Base-by-base conservation (phyloP, 2,888 invertebrate species). In the Nemotelus nigrinus region DNA sequence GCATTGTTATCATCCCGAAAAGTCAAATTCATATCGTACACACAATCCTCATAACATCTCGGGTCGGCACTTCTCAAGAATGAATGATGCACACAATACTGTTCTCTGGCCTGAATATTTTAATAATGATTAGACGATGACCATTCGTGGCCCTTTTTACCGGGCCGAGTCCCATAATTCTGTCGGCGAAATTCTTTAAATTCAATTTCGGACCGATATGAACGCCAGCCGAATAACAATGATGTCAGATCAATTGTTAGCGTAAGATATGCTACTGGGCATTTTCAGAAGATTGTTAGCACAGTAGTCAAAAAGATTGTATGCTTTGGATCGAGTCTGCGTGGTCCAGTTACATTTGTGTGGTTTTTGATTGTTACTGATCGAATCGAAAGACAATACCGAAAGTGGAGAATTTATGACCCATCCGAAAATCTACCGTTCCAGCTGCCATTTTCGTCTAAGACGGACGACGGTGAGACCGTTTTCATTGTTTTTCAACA, bases 351-450 rank as follows among this genome's bases (percentile, higher is more conserved):
- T 71, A 57, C 48, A 44, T 57, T 45, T 55, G 25, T 39, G 68
- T 47, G 78, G 75, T 58, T 70, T 70, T 70, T 53, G 53, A 55
- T 70, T 53, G 53, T 55, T 41, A 41, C 55, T 70, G 70, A 70
- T 70, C 60, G 41, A 48, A 41, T 50, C 60, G 53, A 71, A 77
- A 79, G 79, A 79, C 79, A 79, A 79, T 79, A 79, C 79, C 79
- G 77, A 79, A 79, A 63, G 75, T 77, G 45, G 65, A 77, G 48
- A 76, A 79, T 79, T 79, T 79, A 79, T 79, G 45, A 77, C 76
- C 77, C 63, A 68, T 79, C 76, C 71, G 43, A 68, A 77, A 79
- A 79, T 77, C 76, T 79, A 76, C 79, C 79, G 79, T 79, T 79
- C 48, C 77, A 79, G 55, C 77, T 79, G 79, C 77, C 77, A 77